phyloP scores from a whole-genome alignment of 2,797 vertebrate genomes.

The Remorina albescens region DNA sequence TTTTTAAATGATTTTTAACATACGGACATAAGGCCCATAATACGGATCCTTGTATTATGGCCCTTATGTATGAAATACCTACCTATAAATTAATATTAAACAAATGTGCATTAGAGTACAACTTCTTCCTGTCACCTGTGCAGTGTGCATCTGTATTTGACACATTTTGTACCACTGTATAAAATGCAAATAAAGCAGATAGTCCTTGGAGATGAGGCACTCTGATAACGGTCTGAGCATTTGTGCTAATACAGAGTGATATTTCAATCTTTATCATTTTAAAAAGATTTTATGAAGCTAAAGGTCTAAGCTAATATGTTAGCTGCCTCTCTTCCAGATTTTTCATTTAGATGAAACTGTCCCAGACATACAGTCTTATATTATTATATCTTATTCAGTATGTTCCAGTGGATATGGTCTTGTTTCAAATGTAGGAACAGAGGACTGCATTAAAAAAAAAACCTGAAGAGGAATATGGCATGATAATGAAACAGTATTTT shows the following conservation, averaged over 20 bases:
- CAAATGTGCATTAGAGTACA: background rate
- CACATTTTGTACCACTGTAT: slow-evolving; percentile 18
- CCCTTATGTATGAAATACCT: slow-evolving; percentile 4
- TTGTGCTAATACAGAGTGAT: background rate
- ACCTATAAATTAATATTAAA: background rate
- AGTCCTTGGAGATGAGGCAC: slow-evolving; percentile 8
- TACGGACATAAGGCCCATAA: too few relatives aligned
- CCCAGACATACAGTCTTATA: background rate
- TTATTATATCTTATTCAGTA: background rate
- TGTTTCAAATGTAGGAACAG: background rate
- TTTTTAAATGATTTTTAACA: background rate
- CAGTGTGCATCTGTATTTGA: slow-evolving; percentile 5
- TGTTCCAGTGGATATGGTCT: background rate
- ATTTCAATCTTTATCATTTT: background rate
- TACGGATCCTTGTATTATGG: background rate
- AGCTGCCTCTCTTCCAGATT: slow-evolving; percentile 47
- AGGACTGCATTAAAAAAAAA: slow-evolving; percentile 1
- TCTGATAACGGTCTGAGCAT: slow-evolving; percentile 1
- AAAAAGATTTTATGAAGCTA: background rate
- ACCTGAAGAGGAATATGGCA: background rate
- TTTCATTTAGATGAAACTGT: slow-evolving; percentile 20
- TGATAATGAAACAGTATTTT: background rate
- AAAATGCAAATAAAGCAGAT: slow-evolving; percentile 17
- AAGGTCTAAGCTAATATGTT: slow-evolving; percentile 12
- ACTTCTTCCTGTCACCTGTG: slow-evolving; percentile 1